Evolutionary conservation across 2,113 vertebrate genomes (phyloP).

Genomic region (Erythrocebus patas): DNA sequence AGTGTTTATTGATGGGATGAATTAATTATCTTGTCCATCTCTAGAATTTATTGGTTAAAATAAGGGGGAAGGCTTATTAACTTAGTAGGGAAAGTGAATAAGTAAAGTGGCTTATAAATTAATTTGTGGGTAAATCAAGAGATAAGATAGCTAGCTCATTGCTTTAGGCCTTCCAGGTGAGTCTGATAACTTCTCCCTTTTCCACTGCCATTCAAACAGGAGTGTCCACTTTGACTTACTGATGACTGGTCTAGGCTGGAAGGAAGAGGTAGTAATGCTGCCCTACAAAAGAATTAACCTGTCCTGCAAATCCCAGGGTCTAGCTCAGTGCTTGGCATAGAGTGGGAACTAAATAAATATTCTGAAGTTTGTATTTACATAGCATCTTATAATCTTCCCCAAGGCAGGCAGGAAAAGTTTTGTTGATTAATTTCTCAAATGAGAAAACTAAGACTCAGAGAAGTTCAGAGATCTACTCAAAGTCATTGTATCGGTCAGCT

Average conservation of each 20-base stretch:
- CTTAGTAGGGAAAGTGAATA: background rate
- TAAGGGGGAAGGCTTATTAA: background rate
- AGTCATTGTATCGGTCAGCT: background rate
- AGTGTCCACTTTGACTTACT: background rate
- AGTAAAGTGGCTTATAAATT: background rate
- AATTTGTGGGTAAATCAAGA: background rate
- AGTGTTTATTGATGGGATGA: background rate
- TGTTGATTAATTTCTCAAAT: background rate
- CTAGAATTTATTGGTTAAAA: background rate
- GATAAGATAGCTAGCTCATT: background rate
- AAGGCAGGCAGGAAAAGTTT: background rate
- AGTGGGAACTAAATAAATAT: background rate
- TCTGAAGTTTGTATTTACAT: background rate
- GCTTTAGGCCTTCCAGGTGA: background rate
- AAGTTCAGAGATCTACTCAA: background rate
- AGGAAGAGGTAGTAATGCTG: background rate
- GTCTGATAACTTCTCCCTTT: background rate
- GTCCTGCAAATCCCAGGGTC: background rate
- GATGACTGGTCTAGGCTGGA: background rate
- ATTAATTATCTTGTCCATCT: background rate
- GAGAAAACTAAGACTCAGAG: background rate
- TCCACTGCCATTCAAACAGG: background rate
- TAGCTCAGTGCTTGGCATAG: background rate
- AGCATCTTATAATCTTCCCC: background rate
- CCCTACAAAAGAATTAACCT: background rate